Percentiles rank a stretch among this genome's conserved stretches.
phyloP scores from a whole-genome alignment of 2,113 vertebrate genomes.

The Bucco capensis region DNA sequence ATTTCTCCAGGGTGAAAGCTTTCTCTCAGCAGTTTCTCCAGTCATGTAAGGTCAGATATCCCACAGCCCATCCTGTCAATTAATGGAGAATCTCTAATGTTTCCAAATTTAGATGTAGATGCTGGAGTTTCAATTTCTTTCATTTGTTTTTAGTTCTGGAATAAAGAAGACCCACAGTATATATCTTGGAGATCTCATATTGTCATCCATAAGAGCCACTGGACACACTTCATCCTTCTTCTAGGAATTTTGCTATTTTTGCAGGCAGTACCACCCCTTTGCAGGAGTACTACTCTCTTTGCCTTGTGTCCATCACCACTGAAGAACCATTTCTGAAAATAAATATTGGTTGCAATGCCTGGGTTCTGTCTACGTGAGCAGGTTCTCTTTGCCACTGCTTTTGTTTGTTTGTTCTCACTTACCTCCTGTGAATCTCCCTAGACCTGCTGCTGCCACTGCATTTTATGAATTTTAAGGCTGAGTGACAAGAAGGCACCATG shows the following conservation, averaged over 20 bases:
- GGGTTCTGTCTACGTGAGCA: accelerated
- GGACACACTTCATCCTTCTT: accelerated
- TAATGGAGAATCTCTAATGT: not conserved
- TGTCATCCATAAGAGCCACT: not conserved
- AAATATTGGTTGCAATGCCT: not conserved
- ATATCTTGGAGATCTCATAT: not conserved
- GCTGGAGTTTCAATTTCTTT: not conserved
- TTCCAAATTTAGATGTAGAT: not conserved
- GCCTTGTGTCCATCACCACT: not conserved
- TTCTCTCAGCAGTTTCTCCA: not conserved
- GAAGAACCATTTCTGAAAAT: not conserved
- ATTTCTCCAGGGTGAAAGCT: not conserved
- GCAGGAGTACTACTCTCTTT: not conserved
- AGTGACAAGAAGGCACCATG: not conserved
- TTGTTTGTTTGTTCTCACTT: not conserved
- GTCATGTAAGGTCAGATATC: not conserved
- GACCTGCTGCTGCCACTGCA: not conserved
- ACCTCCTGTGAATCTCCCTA: not conserved
- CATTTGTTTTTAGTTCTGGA: not conserved
- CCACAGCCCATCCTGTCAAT: not conserved
- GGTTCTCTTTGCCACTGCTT: not conserved
- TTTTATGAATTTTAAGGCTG: not conserved
- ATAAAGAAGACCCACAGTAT: not conserved
- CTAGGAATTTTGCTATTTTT: not conserved
- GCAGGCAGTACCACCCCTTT: not conserved